Base-by-base conservation (phyloP, 2,888 invertebrate genomes). In the Crossocerus cetratus region DNA sequence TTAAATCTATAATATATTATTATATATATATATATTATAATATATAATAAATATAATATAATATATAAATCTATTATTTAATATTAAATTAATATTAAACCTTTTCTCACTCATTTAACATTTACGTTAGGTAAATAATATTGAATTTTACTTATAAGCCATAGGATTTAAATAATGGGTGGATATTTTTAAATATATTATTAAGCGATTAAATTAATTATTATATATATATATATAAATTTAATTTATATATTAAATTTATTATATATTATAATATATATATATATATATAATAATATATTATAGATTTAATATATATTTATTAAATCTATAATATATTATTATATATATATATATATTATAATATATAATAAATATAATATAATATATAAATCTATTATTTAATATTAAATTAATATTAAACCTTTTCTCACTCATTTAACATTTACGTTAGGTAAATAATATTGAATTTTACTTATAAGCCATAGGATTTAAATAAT, bases 191-290 rank as follows among this genome's bases (percentile, higher is more conserved):
- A 45, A 43, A 43, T 43, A 8, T 43, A 43, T 43, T 8, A 63
- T 73, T 67, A 71, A 49, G 61, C 63, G 62, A 65, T 65, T 71
- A 64, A 70, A 70, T 69, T 45, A 60, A 60, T 64, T 67, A 68
- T 57, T 54, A 57, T 62, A 45, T 45, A 45, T 45, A 45, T 45
- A 45, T 45, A 45, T 45, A 45, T 45, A 45, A 2, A 45, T 45
- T 3, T 45, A 43, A 43, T 43, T 8, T 43, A 8, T 43, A 43
- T 43, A 43, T 43, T 8, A 43, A 8, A 43, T 8, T 43, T 8
- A 8, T 43, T 43, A 43, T 43, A 43, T 43, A 43, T 8, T 43
- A 43, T 8, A 8, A 45, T 45, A 3, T 45, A 45, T 45, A 45
- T 45, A 45, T 45, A n/a, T 45, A 45, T 45, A 45, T n/a, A 45